These are phyloP conservation scores for Heterodera carotae DNA, from an alignment of 1,140 invertebrate genomes.

Conservation along the genomic window DNA sequence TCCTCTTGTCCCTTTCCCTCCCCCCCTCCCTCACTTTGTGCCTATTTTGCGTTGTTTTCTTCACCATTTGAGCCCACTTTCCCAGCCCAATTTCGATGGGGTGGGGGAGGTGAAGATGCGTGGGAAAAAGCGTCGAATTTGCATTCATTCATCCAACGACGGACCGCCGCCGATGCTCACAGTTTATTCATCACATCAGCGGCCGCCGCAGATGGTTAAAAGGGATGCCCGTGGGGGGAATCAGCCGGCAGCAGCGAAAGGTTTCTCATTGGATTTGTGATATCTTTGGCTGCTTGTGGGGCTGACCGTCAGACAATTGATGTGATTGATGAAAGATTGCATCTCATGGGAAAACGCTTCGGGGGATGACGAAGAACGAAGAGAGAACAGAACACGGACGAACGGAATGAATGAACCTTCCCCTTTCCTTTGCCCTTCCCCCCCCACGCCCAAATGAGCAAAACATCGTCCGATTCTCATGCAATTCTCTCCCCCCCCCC, in stretches of 20 bases:
- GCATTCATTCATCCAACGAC: not conserved
- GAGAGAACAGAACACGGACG: not conserved
- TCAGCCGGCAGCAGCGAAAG: not conserved
- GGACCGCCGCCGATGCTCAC: not conserved
- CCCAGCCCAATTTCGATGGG: constrained; percentile 1
- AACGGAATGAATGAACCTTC: no score
- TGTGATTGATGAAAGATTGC: not conserved
- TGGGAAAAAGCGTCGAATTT: not conserved
- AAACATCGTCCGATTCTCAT: constrained; percentile 8
- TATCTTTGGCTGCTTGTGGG: not conserved
- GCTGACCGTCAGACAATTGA: not conserved
- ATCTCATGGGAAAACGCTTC: not conserved
- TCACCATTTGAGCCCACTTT: not conserved
- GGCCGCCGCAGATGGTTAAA: not conserved
- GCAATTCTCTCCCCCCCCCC: constrained; percentile 19
- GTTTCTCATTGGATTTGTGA: not conserved
- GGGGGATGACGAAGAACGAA: not conserved
- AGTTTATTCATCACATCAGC: not conserved
- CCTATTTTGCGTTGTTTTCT: not conserved
- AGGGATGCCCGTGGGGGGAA: not conserved
- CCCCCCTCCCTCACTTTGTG: no score
- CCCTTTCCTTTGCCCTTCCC: no score
- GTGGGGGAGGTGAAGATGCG: not conserved
- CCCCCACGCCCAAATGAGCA: not conserved
- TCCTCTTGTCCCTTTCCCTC: no score